These are phyloP conservation scores for Engraulis encrasicolus DNA, from an alignment of 2,113 vertebrate species.

Conservation along the genomic window DNA sequence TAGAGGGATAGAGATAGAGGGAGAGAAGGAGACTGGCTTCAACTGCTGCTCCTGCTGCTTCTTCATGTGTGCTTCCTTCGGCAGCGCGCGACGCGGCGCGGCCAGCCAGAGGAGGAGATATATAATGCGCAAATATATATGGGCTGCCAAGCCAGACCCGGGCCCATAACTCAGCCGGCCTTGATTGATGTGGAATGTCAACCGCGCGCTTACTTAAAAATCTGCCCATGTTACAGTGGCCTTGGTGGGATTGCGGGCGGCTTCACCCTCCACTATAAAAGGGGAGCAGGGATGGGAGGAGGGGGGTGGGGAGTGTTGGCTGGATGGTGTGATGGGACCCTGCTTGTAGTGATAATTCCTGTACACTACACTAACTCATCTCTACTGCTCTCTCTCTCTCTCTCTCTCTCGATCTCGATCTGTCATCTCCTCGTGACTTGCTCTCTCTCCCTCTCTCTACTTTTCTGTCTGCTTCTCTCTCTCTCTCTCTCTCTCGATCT, in stretches of 20 bases:
- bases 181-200: conserved; percentile 13
- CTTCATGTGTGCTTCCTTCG: background rate
- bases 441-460: background rate
- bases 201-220: conserved; percentile 1
- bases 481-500: background rate
- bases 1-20: too few species aligned
- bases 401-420: background rate
- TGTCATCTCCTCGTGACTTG: background rate
- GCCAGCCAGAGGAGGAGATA: too few species aligned
- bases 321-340: background rate
- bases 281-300: background rate
- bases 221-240: conserved; percentile 4
- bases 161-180: background rate
- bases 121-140: conserved; percentile 4
- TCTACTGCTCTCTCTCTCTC: background rate
- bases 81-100: background rate
- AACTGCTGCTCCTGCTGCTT: too few species aligned
- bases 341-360: background rate
- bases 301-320: too few species aligned
- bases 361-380: conserved; percentile 1
- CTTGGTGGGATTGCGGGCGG: background rate
- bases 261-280: background rate
- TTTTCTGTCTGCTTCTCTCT: background rate
- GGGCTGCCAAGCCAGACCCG: background rate
- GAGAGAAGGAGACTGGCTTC: too few species aligned